phyloP scores from a whole-genome alignment of 2,888 invertebrate species.

The Cabera pusaria region DNA sequence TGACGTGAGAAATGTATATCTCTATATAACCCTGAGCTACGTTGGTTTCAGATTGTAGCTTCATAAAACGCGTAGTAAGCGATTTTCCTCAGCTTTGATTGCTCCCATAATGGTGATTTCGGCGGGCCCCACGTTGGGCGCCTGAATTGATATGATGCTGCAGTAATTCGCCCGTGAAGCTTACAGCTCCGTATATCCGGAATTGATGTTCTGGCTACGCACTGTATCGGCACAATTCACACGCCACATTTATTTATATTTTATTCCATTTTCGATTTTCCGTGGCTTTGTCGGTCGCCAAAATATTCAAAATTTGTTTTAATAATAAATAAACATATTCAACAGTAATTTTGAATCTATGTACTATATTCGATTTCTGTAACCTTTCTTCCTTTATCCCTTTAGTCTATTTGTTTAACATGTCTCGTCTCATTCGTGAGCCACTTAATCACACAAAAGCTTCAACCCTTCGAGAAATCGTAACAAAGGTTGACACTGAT shows the following conservation, averaged over 20 bases:
- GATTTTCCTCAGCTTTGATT: conserved; percentile 12
- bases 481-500: conserved; percentile 4
- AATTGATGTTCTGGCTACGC: conserved; percentile 31
- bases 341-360: no score
- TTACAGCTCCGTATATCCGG: conserved; percentile 31
- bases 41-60: conserved; percentile 4
- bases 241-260: conserved; percentile 40
- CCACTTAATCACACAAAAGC: no score
- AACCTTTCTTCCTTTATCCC: no score
- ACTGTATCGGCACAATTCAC: conserved; percentile 35
- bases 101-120: conserved; percentile 14
- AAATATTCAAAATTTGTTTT: no score
- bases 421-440: no score
- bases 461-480: no score
- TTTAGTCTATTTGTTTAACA: no score
- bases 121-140: conserved; percentile 27
- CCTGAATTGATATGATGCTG: conserved; percentile 33
- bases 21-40: not conserved
- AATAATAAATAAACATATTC: no score
- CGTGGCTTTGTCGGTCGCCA: no score
- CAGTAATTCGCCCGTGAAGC: conserved; percentile 33
- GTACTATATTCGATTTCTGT: no score
- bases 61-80: conserved; percentile 5
- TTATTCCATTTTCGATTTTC: conserved; percentile 19
- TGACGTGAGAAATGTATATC: no score